Base-by-base conservation (phyloP, 2,113 vertebrate genomes). In the Apeltes quadracus region DNA sequence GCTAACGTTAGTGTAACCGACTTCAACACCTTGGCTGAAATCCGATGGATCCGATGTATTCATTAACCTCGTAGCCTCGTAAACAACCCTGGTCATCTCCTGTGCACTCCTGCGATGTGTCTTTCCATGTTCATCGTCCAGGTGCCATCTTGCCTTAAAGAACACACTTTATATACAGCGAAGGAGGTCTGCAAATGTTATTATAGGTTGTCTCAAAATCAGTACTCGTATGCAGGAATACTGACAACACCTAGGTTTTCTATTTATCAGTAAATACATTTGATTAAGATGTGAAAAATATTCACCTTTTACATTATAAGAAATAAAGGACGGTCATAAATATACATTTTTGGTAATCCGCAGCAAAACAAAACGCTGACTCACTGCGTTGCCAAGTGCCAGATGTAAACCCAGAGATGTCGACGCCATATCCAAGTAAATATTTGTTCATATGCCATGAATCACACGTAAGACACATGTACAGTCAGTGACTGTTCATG, bases 391-490 rank as follows among this genome's bases (percentile, higher is more conserved):
- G 15, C 55, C 61, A 54, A n/a, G 73, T 48, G 61, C 5, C 32
- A 44, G 43, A 36, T 38, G 46, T 15, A 69, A 43, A 41, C 54
- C 61, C n/a, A 53, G 22, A 67, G 14, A 87, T 85, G 81, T 65
- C 53, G 0, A 56, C 72, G 10, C 53, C 51, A 22, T 65, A 69
- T 41, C 61, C 46, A 25, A 56, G 79, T 87, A 70, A 12, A 61
- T 54, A 61, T 61, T 20, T 41, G 22, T 46, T 46, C 59, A 20
- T 46, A 55, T 14, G 46, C 34, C 7, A 11, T 20, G 9, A n/a
- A 29, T 78, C 36, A 56, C 27, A 57, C 10, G 5, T n/a, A 48
- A 23, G 6, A 29, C 54, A 34, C n/a, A 23, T 25, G 50, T 39
- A 44, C 48, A 29, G 16, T 27, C 16, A 32, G 11, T 9, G 22